Evolutionary conservation across 2,888 invertebrate genomes (phyloP).

Genomic region (Drosophila multiciliata): DNA sequence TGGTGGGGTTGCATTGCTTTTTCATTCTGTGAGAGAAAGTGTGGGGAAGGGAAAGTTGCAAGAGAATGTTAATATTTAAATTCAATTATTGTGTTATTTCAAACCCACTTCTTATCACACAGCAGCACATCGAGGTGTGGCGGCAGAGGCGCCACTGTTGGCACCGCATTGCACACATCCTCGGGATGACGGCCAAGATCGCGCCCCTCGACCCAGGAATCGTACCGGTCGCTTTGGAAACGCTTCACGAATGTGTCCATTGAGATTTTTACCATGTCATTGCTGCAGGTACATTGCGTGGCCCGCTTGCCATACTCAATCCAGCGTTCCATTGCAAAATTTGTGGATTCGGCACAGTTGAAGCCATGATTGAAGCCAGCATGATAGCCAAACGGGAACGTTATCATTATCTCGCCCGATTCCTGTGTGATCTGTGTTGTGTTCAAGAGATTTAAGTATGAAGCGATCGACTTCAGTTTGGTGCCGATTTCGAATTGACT

Average conservation of each 20-base stretch:
- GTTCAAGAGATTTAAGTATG: conserved; percentile 2
- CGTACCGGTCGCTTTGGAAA: conserved; percentile 95
- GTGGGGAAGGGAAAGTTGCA: neutral
- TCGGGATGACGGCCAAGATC: conserved; percentile 97
- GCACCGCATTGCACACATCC: conserved; percentile 89
- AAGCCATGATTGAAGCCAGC: conserved; percentile 99
- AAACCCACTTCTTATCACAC: conserved; percentile 90
- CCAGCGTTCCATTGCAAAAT: conserved; percentile 99
- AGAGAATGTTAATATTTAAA: neutral
- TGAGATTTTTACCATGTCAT: conserved; percentile 98
- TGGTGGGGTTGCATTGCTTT: conserved; percentile 84
- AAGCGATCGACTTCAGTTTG: neutral
- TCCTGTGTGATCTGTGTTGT: conserved; percentile 95
- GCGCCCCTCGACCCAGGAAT: conserved; percentile 95
- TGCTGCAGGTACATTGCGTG: conserved; percentile 93
- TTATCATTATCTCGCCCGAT: conserved; percentile 99
- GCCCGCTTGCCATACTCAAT: conserved; percentile 99
- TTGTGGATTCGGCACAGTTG: conserved; percentile 99
- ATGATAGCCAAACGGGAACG: conserved; percentile 99
- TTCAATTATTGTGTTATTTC: too few relatives aligned
- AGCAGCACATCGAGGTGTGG: conserved; percentile 90
- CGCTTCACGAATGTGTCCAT: conserved; percentile 99
- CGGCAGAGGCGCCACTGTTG: conserved; percentile 91
- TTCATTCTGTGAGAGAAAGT: conserved; percentile 81
- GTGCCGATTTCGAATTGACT: neutral